Evolutionary conservation across 2,888 invertebrate genomes (phyloP), one percentile per base, ranked within the genome.

Genomic region (Apodemia zela): DNA sequence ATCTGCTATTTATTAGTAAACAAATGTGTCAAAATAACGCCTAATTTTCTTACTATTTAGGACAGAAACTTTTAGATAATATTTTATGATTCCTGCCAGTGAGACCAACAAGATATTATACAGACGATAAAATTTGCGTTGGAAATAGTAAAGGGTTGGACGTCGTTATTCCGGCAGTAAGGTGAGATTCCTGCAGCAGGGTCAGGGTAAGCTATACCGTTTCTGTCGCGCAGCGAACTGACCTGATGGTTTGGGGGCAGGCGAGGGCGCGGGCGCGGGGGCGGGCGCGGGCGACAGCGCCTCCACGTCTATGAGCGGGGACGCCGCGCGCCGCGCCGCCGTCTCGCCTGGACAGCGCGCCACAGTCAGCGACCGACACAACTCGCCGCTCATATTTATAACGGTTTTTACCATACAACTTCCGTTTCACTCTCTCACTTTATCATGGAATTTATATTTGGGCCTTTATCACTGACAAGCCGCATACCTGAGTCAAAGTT

Each of bases 231-330:
- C 73, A 73, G 73, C 74, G 75, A 77, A 94, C 94, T 94, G 94
- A 94, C 94, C 94, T 94, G 93, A 90, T 75, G 73, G 67, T 45
- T n/a, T n/a, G 45, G 45, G 45, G 6, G 45, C n/a, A 68, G 76
- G 77, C 76, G 77, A 79, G 80, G 78, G 75, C 72, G 79, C 72
- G 80, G 79, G 78, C 90, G 92, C 92, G 78, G 92, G 91, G 73
- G 87, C 92, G 77, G 93, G 92, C 80, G 93, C 93, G 71, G 94
- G 51, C 51, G 51, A 94, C 73, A 94, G 93, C 75, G 93, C 93
- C 86, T 94, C 94, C 81, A 94, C 94, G 87, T 94, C 94, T 80
- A 94, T 93, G 85, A 94, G 92, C 78, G 94, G 94, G 87, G 94
- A 94, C 89, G 93, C 78, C 91, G 91, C 83, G 87, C 93, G 86